Evolutionary conservation across 2,113 vertebrate species (phyloP).

Genomic region (Marmota monax): DNA sequence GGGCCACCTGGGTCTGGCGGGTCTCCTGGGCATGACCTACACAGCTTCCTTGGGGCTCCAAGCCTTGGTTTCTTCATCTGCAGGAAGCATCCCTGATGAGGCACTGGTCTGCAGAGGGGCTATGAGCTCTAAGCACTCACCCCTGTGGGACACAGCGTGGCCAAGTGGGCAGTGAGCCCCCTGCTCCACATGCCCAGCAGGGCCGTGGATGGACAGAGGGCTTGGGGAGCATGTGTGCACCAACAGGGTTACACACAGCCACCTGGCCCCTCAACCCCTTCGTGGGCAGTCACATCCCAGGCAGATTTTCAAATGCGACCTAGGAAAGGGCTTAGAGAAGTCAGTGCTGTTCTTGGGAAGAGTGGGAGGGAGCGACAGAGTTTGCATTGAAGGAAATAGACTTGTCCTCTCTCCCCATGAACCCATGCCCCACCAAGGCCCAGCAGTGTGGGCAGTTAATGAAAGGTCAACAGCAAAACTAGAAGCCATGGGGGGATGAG

Average conservation of each 20-base stretch:
- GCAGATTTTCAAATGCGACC: neutral
- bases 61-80: neutral
- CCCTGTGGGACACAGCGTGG: neutral
- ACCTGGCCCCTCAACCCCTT: neutral
- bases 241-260: neutral
- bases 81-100: neutral
- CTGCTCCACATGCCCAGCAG: too few species aligned
- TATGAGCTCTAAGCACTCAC: rapidly evolving
- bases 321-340: neutral
- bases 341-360: neutral
- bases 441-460: neutral
- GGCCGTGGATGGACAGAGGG: neutral
- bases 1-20: rapidly evolving
- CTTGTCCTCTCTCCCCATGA: neutral
- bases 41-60: rapidly evolving
- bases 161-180: rapidly evolving
- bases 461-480: constrained; percentile 49
- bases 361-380: neutral
- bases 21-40: rapidly evolving
- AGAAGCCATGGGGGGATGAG: neutral
- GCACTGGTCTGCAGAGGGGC: too few species aligned
- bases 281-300: neutral
- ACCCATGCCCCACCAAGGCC: neutral
- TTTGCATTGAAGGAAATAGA: neutral
- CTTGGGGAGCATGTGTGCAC: neutral